A percentile compares a stretch with the other conserved stretches of the same genome.
Conservation (phyloP, 1,140 invertebrate genomes). For the Nephila pilipes region DNA sequence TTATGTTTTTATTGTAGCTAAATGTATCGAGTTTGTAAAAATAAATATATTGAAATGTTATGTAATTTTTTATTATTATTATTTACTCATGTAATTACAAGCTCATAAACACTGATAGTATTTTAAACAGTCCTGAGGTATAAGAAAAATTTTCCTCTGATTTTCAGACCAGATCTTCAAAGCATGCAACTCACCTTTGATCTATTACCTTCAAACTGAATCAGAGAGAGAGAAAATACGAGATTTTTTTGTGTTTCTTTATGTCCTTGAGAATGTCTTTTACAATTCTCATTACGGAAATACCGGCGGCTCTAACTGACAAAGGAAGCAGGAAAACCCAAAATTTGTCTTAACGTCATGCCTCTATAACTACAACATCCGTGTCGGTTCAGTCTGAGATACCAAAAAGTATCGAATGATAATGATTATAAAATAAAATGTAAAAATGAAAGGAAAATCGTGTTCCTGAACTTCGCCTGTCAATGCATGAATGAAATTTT, state of each 20-base stretch:
- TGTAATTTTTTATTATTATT: no score
- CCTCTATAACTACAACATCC: neutral
- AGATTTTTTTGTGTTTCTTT: neutral
- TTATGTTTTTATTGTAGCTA: no score
- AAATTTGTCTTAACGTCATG: neutral
- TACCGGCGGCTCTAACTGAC: neutral
- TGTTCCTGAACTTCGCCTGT: no score
- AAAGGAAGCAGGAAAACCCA: constrained; percentile 23
- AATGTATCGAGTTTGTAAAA: no score
- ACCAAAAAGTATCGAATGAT: neutral
- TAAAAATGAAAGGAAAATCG: neutral
- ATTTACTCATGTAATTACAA: no score
- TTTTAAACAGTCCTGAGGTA: no score
- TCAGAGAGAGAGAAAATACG: neutral
- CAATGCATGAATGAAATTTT: neutral
- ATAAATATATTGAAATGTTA: no score
- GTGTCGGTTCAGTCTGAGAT: neutral
- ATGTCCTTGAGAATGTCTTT: neutral
- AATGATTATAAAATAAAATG: neutral
- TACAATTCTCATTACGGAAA: constrained; percentile 2
- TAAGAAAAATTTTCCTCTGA: no score
- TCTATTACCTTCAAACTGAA: no score
- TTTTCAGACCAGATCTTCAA: no score
- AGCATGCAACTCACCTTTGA: no score
- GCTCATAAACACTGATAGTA: no score